These are phyloP conservation scores for Zaprionus lineosus DNA, from an alignment of 2,888 invertebrate genomes.

Conservation along the genomic window DNA sequence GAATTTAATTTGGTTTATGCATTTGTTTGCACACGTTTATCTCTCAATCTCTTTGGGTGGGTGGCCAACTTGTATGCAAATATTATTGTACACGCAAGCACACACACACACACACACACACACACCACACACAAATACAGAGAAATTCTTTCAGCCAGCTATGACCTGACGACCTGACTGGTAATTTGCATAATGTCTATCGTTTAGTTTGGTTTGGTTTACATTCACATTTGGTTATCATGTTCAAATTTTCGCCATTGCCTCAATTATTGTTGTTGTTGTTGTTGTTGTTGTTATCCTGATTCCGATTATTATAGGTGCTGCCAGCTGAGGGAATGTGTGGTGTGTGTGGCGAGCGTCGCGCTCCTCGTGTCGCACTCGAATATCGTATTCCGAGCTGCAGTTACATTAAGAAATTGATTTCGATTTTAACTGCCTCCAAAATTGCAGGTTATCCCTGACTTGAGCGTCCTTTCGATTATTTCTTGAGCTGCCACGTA, in stretches of 20 bases:
- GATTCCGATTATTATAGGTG: too few relatives aligned
- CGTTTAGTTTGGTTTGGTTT: slow-evolving; percentile 36
- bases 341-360: too few relatives aligned
- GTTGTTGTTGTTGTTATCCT: too few relatives aligned
- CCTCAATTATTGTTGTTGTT: slow-evolving; percentile 6
- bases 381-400: too few relatives aligned
- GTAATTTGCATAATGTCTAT: slow-evolving; percentile 46
- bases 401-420: too few relatives aligned
- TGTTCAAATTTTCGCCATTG: slow-evolving; percentile 29
- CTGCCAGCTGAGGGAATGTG: too few relatives aligned
- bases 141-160: neutral
- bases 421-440: too few relatives aligned
- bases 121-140: neutral
- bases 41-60: slow-evolving; percentile 7
- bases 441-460: too few relatives aligned
- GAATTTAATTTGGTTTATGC: slow-evolving; percentile 56
- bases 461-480: too few relatives aligned
- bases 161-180: neutral
- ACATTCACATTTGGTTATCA: slow-evolving; percentile 28
- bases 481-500: too few relatives aligned
- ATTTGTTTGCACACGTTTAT: slow-evolving; percentile 34
- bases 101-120: slow-evolving; percentile 12
- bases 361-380: too few relatives aligned
- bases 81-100: slow-evolving; percentile 35
- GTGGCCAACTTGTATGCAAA: slow-evolving; percentile 36